These are phyloP conservation scores for Enteromius treurensis DNA, from an alignment of 2,797 vertebrate species.

Conservation along the genomic window DNA sequence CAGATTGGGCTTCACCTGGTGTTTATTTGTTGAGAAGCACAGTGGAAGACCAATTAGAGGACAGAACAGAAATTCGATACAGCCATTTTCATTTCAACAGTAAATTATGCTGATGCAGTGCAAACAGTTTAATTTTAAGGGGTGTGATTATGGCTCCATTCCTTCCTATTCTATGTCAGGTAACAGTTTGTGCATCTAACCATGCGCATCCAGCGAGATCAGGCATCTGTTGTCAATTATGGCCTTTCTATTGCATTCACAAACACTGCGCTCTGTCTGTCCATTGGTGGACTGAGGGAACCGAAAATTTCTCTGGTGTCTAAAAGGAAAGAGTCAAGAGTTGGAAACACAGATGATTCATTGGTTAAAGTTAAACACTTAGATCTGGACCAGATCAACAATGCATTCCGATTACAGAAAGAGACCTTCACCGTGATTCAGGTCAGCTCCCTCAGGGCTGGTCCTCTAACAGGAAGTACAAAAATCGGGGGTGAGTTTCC, in stretches of 20 bases:
- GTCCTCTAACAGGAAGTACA: slow-evolving; percentile 56
- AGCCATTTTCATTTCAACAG: slow-evolving; percentile 66
- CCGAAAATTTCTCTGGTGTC: background rate
- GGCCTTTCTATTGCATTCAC: slow-evolving; percentile 15
- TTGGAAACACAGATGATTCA: slow-evolving; percentile 2
- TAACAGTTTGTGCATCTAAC: slow-evolving; percentile 17
- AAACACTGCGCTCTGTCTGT: slow-evolving; percentile 20
- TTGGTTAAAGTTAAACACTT: background rate
- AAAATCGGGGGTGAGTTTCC: slow-evolving; percentile 49
- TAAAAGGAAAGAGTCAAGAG: background rate
- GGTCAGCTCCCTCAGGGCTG: slow-evolving; percentile 34
- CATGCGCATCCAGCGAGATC: slow-evolving; percentile 5
- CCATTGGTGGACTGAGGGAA: slow-evolving; percentile 3
- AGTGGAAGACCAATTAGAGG: slow-evolving; percentile 58
- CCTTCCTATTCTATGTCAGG: slow-evolving; percentile 13
- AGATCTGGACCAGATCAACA: background rate
- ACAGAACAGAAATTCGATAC: slow-evolving; percentile 66
- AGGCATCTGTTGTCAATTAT: slow-evolving; percentile 50
- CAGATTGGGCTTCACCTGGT: slow-evolving; percentile 49
- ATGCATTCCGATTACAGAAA: background rate
- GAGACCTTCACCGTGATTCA: slow-evolving; percentile 33
- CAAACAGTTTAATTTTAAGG: slow-evolving; percentile 19
- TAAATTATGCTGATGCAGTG: slow-evolving; percentile 62
- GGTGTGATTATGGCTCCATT: background rate
- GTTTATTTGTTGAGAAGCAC: slow-evolving; percentile 57